Base-by-base conservation (phyloP, 2,888 invertebrate genomes). In the Ennomos erosarius region DNA sequence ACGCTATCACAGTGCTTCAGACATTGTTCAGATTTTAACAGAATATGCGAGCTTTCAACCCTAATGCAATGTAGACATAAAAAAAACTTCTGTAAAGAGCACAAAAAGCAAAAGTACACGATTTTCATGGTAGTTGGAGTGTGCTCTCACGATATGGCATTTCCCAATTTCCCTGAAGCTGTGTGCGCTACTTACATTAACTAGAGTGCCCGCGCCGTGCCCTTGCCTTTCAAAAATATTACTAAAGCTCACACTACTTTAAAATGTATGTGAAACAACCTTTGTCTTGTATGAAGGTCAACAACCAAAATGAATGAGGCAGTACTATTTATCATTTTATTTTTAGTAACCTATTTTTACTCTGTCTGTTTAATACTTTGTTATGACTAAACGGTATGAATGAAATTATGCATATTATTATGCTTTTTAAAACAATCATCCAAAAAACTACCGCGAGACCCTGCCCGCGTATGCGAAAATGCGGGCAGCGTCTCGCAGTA, bases 181-280 rank as follows among this genome's bases (percentile, higher is more conserved):
- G 12, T 13, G 34, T 26, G 35, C 35, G 39, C 50, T 40, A 45
- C 55, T 49, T 49, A 43, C 55, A 55, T 50, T 50, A 40, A 45
- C 49, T 49, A 39, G 26, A 56, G 42, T 56, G 50, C 36, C 36
- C 35, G 10, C 10, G 36, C 33, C 43, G 43, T 54, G 45, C 38
- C 53, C 39, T 40, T 40, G 40, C 34, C 46, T 46, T 40, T 40
- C 9, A 4, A 16, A 45, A 34, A 46, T 26, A 33, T 48, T 39
- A 39, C 33, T 12, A 9, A 36, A 36, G 12, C 38, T 47, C n/a
- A 38, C 39, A 12, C 39, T 39, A 49, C 11, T 45, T 39, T 33
- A 34, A 39, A 33, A 38, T 11, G 2, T 11, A 48, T 3, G 9
- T 33, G 8, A 12, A 39, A 26, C 26, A 26, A 26, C 26, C 6